These are phyloP conservation scores for cat (Felis catus) DNA, from an alignment of 2,113 vertebrate species.

Conservation along the genomic window DNA sequence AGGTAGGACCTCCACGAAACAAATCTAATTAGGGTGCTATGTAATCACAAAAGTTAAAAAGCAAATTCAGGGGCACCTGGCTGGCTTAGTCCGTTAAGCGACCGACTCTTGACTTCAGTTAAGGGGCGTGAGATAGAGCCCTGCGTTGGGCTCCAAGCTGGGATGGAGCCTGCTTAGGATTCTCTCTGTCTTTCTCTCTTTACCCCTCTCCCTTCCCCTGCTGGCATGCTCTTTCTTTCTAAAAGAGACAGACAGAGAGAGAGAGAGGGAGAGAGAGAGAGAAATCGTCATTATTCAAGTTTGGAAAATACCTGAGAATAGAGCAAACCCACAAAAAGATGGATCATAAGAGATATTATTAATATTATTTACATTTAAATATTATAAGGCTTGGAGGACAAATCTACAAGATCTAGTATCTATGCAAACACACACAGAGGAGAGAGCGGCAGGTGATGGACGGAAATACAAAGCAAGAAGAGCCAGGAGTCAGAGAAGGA, in stretches of 20 bases:
- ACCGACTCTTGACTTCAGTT: too few species aligned
- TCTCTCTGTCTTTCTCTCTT: too few species aligned
- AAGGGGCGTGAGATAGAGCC: too few species aligned
- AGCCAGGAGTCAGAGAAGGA: not conserved
- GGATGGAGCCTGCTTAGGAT: too few species aligned
- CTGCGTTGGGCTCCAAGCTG: too few species aligned
- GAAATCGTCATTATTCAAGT: not conserved
- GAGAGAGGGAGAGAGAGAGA: too few species aligned
- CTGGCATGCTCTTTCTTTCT: too few species aligned
- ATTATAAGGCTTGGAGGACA: not conserved
- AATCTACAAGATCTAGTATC: not conserved
- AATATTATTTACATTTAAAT: not conserved
- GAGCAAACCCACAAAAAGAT: not conserved
- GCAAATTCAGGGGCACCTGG: too few species aligned
- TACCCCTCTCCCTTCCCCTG: too few species aligned
- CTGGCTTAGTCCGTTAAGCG: too few species aligned
- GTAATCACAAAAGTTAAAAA: not conserved
- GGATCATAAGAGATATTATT: not conserved
- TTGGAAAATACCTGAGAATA: not conserved
- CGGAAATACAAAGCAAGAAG: not conserved
- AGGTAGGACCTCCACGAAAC: not conserved
- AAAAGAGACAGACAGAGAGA: too few species aligned
- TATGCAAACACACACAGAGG: not conserved
- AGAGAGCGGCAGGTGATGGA: not conserved
- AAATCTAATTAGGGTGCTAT: not conserved